These are phyloP conservation scores for Pristionchus mayeri DNA, from an alignment of 2,888 invertebrate species.

Conservation along the genomic window DNA sequence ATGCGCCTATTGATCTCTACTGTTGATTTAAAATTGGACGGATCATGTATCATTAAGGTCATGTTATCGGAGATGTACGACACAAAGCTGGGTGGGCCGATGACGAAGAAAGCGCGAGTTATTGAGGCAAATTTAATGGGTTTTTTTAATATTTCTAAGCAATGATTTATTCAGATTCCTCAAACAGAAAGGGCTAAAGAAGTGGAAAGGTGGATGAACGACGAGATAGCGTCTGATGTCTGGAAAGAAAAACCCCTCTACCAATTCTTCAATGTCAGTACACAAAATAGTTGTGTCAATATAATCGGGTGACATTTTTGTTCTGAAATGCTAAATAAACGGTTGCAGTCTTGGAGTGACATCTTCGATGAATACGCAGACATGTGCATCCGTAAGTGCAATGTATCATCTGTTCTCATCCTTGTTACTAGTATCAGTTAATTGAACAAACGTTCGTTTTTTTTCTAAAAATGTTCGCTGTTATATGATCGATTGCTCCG, in stretches of 20 bases:
- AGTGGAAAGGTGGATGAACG: conserved; percentile 19
- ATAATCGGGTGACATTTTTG: no score
- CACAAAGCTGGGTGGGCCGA: background rate
- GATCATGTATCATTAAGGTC: background rate
- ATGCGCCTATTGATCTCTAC: no score
- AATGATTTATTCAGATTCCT: background rate
- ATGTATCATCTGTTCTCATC: background rate
- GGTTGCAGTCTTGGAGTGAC: background rate
- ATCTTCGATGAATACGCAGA: conserved; percentile 6
- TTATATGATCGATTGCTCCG: background rate
- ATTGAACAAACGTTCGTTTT: no score
- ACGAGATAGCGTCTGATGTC: background rate
- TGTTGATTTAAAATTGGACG: no score
- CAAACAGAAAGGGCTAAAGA: background rate
- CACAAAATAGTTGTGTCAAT: background rate
- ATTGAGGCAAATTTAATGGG: no score
- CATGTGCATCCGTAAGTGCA: background rate
- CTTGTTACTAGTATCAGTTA: no score
- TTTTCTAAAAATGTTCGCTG: no score
- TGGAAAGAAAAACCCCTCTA: background rate
- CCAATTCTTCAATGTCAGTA: background rate
- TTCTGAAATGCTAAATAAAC: no score
- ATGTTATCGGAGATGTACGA: background rate
- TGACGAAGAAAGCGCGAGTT: background rate
- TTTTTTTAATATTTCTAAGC: no score